Evolutionary conservation across 2,888 invertebrate genomes (phyloP).

Genomic region (Lingula anatina): DNA sequence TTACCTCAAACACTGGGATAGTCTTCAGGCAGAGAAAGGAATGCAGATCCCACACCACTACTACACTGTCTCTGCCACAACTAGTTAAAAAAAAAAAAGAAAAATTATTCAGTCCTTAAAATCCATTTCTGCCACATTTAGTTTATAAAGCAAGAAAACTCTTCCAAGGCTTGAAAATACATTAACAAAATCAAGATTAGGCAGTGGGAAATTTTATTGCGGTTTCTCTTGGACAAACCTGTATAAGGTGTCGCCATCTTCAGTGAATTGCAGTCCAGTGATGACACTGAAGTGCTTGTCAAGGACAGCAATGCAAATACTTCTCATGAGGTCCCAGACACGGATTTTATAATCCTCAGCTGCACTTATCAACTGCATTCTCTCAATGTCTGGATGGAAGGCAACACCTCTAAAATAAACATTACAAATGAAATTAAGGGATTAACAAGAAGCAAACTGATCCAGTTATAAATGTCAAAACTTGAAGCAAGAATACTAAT

Average conservation of each 20-base stretch:
- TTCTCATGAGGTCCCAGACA: conserved; percentile 69
- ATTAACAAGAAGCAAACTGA: no score
- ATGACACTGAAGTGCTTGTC: conserved; percentile 83
- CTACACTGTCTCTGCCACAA: conserved; percentile 80
- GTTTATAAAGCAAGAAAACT: no score
- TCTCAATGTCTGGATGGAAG: conserved; percentile 57
- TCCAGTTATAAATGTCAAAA: no score
- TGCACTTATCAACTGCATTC: conserved; percentile 68
- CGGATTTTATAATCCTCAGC: conserved; percentile 81
- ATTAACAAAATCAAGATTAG: no score
- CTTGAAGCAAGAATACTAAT: no score
- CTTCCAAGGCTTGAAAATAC: no score
- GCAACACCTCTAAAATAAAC: conserved; percentile 26
- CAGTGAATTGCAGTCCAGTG: conserved; percentile 68
- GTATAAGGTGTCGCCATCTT: conserved; percentile 30
- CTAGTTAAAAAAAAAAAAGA: no score
- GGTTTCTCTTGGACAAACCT: no score
- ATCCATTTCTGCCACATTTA: no score
- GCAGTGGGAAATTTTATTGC: neutral
- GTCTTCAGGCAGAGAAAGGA: conserved; percentile 65
- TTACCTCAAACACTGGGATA: conserved; percentile 78
- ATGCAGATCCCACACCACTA: conserved; percentile 77
- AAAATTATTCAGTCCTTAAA: no score
- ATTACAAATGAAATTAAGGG: no score
- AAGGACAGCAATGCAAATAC: conserved; percentile 60